A percentile compares a stretch with the other conserved stretches of the same genome.
Evolutionary conservation across 2,113 vertebrate species (phyloP).

Genomic region (Datnioides undecimradiatus): DNA sequence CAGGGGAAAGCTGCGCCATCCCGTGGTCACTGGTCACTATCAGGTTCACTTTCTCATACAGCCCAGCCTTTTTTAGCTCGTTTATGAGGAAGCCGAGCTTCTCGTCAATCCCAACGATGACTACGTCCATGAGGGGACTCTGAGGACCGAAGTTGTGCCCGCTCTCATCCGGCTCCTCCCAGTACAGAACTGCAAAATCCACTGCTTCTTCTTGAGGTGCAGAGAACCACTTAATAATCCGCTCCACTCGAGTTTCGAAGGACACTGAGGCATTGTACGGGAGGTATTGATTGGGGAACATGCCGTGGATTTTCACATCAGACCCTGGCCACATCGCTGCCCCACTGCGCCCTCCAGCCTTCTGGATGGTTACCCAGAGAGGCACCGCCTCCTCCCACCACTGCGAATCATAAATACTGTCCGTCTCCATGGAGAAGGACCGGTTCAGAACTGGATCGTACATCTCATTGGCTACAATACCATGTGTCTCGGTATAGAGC

Average conservation of each 20-base stretch:
- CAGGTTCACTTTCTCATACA: conserved; percentile 88
- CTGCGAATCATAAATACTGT: conserved; percentile 84
- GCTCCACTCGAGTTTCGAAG: conserved; percentile 88
- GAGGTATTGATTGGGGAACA: conserved; percentile 86
- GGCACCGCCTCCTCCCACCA: conserved; percentile 94
- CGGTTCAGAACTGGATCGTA: conserved; percentile 87
- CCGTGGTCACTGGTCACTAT: conserved; percentile 94
- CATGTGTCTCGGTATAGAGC: conserved; percentile 90
- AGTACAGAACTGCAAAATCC: conserved; percentile 91
- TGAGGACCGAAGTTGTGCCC: conserved; percentile 90
- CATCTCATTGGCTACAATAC: conserved; percentile 93
- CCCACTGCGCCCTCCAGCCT: conserved; percentile 86
- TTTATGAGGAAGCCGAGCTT: conserved; percentile 91
- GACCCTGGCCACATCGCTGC: conserved; percentile 95
- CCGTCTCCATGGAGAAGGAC: conserved; percentile 89
- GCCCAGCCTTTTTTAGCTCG: conserved; percentile 84
- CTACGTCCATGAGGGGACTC: conserved; percentile 83
- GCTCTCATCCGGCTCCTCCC: conserved; percentile 92
- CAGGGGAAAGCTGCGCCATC: conserved; percentile 88
- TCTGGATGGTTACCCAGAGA: conserved; percentile 91
- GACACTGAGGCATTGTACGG: conserved; percentile 87
- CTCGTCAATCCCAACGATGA: conserved; percentile 88
- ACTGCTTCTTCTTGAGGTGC: conserved; percentile 84
- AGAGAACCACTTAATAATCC: conserved; percentile 90
- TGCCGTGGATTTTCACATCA: conserved; percentile 89